These are phyloP conservation scores for Phthorimaea operculella DNA, from an alignment of 1,140 invertebrate genomes.

Conservation along the genomic window DNA sequence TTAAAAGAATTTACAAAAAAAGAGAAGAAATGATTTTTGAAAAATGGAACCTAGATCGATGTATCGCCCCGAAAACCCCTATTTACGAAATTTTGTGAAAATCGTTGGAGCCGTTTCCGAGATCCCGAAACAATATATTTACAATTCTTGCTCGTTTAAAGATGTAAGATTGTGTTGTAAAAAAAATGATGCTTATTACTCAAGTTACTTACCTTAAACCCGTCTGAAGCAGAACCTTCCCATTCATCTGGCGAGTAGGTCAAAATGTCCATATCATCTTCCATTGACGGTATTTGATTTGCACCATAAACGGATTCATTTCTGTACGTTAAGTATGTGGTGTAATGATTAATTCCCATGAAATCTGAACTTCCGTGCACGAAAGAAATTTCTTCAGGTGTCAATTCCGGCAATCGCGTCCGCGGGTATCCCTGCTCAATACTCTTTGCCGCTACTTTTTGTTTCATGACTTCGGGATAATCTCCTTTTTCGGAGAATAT, in stretches of 20 bases:
- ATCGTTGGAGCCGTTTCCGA: too few species aligned
- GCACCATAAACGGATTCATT: not conserved
- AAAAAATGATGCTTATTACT: too few species aligned
- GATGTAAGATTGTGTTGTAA: too few species aligned
- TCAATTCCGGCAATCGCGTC: constrained; percentile 67
- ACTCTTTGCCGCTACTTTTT: constrained; percentile 66
- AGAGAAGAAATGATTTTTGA: too few species aligned
- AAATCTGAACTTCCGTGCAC: constrained; percentile 72
- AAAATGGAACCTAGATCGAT: too few species aligned
- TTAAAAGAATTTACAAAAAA: too few species aligned
- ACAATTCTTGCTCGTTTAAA: too few species aligned
- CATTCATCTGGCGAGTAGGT: not conserved
- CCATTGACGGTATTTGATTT: not conserved
- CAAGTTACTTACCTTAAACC: not conserved
- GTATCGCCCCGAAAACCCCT: too few species aligned
- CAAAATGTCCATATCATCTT: not conserved
- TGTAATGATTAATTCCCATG: constrained; percentile 75
- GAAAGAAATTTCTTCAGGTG: constrained; percentile 60
- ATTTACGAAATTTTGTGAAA: too few species aligned
- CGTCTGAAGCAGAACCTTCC: not conserved
- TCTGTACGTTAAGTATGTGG: constrained; percentile 23
- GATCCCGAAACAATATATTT: too few species aligned
- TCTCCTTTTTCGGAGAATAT: constrained; percentile 71
- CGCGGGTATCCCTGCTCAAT: constrained; percentile 47
- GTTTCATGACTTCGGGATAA: constrained; percentile 70